Evolutionary conservation across 1,140 invertebrate species (phyloP).

Genomic region (Ptiloglossa arizonensis): DNA sequence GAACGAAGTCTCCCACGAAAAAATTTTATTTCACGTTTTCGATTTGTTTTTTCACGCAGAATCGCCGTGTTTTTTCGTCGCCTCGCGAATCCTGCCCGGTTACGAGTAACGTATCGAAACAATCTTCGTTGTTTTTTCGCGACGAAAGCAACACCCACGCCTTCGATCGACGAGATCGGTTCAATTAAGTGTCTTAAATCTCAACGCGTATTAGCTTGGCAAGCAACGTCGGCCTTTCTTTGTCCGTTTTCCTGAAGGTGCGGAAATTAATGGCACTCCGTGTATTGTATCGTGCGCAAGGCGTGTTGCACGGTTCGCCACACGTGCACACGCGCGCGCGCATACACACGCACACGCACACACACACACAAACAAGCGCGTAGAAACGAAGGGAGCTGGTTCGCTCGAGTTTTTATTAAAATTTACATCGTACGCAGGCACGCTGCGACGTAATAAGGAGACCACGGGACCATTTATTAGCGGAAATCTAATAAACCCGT

Average conservation of each 20-base stretch:
- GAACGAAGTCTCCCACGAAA: no score
- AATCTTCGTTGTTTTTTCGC: no score
- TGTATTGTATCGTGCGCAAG: background rate
- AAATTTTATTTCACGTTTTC: no score
- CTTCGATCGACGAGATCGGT: no score
- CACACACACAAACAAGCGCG: background rate
- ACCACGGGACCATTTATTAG: conserved; percentile 52
- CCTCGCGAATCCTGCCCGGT: no score
- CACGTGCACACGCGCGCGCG: background rate
- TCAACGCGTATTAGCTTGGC: no score
- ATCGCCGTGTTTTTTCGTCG: no score
- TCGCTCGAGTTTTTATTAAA: conserved; percentile 59
- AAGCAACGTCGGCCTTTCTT: conserved; percentile 24
- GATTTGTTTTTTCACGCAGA: no score
- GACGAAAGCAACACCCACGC: no score
- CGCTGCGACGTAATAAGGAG: conserved; percentile 48
- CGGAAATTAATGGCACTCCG: conserved; percentile 38
- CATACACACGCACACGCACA: background rate
- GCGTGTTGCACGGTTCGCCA: background rate
- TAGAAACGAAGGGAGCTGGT: background rate
- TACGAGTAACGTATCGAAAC: no score
- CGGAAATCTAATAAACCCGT: conserved; percentile 51
- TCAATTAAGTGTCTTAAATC: no score
- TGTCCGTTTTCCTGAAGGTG: conserved; percentile 32
- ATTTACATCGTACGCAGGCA: conserved; percentile 41